Evolutionary conservation across 2,888 invertebrate species (phyloP).

Genomic region (Hirtodrosophila alboralis): DNA sequence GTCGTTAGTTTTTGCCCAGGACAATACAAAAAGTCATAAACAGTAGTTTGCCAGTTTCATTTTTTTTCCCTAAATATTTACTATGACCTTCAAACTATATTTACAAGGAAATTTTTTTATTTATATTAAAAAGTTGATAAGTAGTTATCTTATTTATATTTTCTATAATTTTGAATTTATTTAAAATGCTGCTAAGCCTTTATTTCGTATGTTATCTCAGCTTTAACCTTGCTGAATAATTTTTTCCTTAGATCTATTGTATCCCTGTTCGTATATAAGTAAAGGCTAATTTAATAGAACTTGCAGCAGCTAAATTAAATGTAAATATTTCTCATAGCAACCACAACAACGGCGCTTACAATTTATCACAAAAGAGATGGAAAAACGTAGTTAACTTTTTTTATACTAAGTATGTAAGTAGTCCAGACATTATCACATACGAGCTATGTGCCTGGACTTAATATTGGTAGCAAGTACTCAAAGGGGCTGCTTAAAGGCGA

Average conservation of each 20-base stretch:
- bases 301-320: no score
- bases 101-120: no score
- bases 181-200: no score
- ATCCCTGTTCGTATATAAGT: no score
- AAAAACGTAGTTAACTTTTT: conserved; percentile 14
- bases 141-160: no score
- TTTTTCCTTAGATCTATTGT: no score
- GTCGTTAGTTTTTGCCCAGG: conserved; percentile 64
- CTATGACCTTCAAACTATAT: conserved; percentile 40
- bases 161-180: no score
- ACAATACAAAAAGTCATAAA: conserved; percentile 46
- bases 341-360: neutral
- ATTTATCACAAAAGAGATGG: neutral
- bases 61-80: conserved; percentile 11
- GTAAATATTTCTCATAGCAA: neutral
- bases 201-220: no score
- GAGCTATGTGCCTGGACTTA: conserved; percentile 39
- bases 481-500: conserved; percentile 67
- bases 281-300: no score
- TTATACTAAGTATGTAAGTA: conserved; percentile 13
- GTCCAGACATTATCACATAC: neutral
- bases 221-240: no score
- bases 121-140: no score
- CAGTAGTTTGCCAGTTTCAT: conserved; percentile 34
- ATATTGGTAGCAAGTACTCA: conserved; percentile 53